phyloP scores from a whole-genome alignment of 2,888 invertebrate genomes.

The Erebia ligea region DNA sequence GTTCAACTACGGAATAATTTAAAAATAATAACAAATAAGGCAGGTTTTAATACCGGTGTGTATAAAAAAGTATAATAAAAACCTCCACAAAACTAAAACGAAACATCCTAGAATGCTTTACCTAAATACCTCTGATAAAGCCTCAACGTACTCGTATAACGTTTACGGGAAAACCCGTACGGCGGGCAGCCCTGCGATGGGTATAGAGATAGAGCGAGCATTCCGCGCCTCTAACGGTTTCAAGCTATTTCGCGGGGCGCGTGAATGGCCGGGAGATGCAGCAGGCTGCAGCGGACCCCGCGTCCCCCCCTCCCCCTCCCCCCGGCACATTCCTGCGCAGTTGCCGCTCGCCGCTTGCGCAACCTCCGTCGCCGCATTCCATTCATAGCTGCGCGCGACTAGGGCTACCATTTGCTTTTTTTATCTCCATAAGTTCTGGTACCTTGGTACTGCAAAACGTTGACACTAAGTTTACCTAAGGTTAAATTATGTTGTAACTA shows the following conservation, averaged over 20 bases:
- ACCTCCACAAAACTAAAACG: not conserved
- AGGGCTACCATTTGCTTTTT: conserved; percentile 40
- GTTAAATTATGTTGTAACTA: no score
- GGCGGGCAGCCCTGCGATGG: conserved; percentile 42
- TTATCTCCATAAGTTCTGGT: not conserved
- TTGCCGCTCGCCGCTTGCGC: conserved; percentile 74
- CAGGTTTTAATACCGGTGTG: no score
- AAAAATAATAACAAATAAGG: no score
- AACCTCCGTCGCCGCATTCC: conserved; percentile 79
- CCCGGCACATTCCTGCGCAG: conserved; percentile 46
- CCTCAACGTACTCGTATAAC: not conserved
- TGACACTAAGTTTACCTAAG: no score
- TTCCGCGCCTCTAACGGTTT: conserved; percentile 78
- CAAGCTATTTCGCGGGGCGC: conserved; percentile 77
- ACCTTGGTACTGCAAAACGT: not conserved
- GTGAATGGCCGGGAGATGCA: conserved; percentile 81
- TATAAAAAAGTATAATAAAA: not conserved
- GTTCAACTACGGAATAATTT: no score
- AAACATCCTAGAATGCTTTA: not conserved
- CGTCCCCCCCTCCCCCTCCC: conserved; percentile 45
- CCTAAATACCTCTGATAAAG: not conserved
- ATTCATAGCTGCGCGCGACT: conserved; percentile 72
- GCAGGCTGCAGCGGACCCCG: conserved; percentile 57
- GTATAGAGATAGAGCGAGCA: conserved; percentile 76
- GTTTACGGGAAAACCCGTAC: conserved; percentile 18